Percentiles rank a stretch among this genome's conserved stretches.
Evolutionary conservation across 2,797 vertebrate genomes (phyloP).

Genomic region (Notoglanidium macrostoma): DNA sequence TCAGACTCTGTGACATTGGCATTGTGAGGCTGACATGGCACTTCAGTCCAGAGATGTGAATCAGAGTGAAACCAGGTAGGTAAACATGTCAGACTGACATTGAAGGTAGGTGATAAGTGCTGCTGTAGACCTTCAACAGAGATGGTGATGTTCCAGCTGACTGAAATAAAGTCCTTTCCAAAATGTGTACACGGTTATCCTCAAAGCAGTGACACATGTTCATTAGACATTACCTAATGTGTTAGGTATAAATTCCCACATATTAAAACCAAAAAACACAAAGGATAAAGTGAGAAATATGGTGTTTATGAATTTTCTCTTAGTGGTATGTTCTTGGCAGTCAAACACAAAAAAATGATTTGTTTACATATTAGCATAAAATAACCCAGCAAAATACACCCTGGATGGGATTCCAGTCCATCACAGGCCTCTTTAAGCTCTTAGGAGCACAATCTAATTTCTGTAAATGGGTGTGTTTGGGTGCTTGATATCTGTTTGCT

Average conservation of each 20-base stretch:
- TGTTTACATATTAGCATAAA: no score
- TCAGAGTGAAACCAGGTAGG: background rate
- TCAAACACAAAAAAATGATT: no score
- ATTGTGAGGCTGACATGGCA: background rate
- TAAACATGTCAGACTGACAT: background rate
- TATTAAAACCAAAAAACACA: no score
- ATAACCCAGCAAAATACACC: background rate
- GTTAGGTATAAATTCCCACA: no score
- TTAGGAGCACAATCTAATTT: slow-evolving; percentile 1
- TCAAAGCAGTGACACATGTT: background rate
- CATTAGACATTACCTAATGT: no score
- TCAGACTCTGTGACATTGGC: background rate
- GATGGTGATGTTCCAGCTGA: background rate
- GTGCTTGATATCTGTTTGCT: background rate
- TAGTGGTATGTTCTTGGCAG: no score
- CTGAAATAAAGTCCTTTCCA: background rate
- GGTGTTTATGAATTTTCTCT: no score
- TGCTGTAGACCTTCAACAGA: background rate
- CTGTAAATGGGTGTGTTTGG: background rate
- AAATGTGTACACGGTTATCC: background rate
- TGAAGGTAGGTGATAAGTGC: background rate
- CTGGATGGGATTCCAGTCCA: background rate
- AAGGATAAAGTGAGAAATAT: no score
- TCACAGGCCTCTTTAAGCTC: background rate
- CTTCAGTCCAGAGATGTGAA: background rate